Conservation (phyloP, 64 coral and sea anemone species). For the Astreopora myriophthalma region DNA sequence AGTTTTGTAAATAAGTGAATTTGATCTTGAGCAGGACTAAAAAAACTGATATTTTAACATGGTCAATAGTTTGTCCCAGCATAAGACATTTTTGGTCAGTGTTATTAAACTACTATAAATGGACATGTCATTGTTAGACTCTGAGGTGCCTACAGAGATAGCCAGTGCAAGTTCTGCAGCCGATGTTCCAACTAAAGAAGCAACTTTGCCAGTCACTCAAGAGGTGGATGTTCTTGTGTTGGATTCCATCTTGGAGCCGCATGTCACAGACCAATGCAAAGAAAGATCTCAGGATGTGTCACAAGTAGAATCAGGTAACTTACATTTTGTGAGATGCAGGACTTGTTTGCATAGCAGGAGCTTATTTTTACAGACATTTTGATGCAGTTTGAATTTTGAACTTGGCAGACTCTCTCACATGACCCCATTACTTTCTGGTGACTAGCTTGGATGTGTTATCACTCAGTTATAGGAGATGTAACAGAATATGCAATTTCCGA, state of each 20-base stretch:
- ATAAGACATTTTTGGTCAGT: too few relatives aligned
- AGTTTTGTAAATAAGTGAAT: too few relatives aligned
- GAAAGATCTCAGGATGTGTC: background rate
- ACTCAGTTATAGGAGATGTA: too few relatives aligned
- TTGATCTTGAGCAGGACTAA: too few relatives aligned
- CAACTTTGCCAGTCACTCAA: background rate
- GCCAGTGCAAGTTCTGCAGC: background rate
- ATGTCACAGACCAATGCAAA: background rate
- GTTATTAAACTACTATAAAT: too few relatives aligned
- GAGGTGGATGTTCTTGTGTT: conserved; percentile 23
- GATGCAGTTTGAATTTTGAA: background rate
- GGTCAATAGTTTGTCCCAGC: too few relatives aligned
- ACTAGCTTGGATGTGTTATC: too few relatives aligned
- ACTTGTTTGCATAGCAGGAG: background rate
- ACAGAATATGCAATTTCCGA: too few relatives aligned
- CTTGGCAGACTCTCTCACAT: too few relatives aligned
- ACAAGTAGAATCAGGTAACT: background rate
- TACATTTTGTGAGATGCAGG: background rate
- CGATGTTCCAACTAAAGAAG: background rate
- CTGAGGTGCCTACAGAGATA: background rate
- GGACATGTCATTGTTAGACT: too few relatives aligned
- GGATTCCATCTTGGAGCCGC: background rate
- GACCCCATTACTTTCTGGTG: too few relatives aligned
- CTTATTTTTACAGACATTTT: background rate
- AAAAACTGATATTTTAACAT: too few relatives aligned